Conservation (phyloP, 2,888 invertebrate genomes). For the Neoaliturus tenellus region DNA sequence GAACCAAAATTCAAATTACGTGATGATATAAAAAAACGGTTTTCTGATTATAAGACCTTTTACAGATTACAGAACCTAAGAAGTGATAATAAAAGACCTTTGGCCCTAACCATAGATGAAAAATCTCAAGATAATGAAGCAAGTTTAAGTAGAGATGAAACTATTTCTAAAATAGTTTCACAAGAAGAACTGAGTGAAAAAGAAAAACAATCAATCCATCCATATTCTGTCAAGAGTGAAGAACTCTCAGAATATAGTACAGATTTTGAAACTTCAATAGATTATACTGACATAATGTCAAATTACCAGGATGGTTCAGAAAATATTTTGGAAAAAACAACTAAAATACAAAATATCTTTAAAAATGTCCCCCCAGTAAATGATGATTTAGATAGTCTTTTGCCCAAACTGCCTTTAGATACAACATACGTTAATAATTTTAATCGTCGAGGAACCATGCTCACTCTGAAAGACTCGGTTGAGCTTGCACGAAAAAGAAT, state of each 20-base stretch:
- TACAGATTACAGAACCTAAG: slow-evolving; percentile 19
- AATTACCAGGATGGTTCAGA: not conserved
- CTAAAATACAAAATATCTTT: not conserved
- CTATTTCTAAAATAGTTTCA: not conserved
- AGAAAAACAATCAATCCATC: not conserved
- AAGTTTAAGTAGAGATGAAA: not conserved
- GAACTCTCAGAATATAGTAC: not conserved
- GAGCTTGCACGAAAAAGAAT: slow-evolving; percentile 13
- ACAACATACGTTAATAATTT: not conserved
- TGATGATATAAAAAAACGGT: not conserved
- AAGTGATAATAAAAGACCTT: not conserved
- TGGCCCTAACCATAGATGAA: not conserved
- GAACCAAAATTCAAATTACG: not conserved
- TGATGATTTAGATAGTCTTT: not conserved
- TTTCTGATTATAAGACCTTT: slow-evolving; percentile 18
- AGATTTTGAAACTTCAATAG: not conserved
- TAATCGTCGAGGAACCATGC: not conserved
- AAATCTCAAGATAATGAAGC: not conserved
- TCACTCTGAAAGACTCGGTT: slow-evolving; percentile 9
- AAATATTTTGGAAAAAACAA: not conserved
- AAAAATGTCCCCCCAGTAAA: not conserved
- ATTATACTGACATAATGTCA: not conserved
- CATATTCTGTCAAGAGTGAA: not conserved
- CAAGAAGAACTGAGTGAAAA: not conserved
- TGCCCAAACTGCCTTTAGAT: not conserved